Evolutionary conservation across 2,888 invertebrate species (phyloP).

Genomic region (Drosophila kuntzei): DNA sequence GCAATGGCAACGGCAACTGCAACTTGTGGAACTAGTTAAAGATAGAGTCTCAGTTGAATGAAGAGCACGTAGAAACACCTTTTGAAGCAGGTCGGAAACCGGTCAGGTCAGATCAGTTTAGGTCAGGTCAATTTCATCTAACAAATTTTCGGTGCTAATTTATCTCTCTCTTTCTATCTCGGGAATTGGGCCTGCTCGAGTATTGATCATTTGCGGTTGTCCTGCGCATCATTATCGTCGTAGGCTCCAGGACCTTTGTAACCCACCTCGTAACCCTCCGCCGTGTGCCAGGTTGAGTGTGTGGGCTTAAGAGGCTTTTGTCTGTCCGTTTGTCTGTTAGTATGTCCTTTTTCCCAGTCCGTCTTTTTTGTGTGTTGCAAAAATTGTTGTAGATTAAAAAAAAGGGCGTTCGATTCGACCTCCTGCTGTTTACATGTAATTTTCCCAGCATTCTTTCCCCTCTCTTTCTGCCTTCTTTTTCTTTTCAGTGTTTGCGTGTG

Average conservation of each 20-base stretch:
- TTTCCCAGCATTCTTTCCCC: constrained; percentile 65
- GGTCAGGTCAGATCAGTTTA: constrained; percentile 41
- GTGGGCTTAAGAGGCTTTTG: constrained; percentile 43
- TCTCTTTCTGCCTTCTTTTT: constrained; percentile 8
- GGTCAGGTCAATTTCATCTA: constrained; percentile 44
- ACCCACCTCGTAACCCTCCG: constrained; percentile 23
- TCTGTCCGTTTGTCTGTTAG: neutral
- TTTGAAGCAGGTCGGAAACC: constrained; percentile 35
- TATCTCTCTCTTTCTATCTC: constrained; percentile 32
- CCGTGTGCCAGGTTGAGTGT: constrained; percentile 48
- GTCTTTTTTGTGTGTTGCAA: constrained; percentile 51
- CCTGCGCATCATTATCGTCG: constrained; percentile 63
- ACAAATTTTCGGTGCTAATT: constrained; percentile 69
- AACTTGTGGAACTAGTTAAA: neutral
- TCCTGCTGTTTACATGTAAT: constrained; percentile 74
- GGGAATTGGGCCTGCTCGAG: constrained; percentile 12
- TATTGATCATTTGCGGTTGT: constrained; percentile 70
- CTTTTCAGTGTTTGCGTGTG: constrained; percentile 20
- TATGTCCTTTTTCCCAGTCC: constrained; percentile 25
- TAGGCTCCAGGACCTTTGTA: constrained; percentile 8
- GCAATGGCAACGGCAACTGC: constrained; percentile 19
- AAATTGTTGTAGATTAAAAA: constrained; percentile 39
- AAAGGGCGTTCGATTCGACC: constrained; percentile 50
- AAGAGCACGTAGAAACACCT: constrained; percentile 40
- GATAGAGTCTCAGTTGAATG: neutral